Conservation (phyloP, 1,140 invertebrate genomes). For the Calosoma granatense region DNA sequence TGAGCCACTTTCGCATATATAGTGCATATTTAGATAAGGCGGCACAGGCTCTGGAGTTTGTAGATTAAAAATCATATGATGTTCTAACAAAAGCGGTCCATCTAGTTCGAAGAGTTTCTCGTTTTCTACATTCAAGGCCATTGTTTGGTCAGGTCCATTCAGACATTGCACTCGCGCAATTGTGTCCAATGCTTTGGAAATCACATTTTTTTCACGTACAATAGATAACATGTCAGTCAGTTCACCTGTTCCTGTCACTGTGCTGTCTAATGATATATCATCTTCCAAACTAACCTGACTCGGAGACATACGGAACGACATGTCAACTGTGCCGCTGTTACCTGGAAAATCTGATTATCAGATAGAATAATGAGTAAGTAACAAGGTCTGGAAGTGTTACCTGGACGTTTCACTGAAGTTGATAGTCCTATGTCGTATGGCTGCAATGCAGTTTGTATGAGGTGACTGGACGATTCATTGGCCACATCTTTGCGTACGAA, state of each 20-base stretch:
- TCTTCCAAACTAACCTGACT: slow-evolving; percentile 46
- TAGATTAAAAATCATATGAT: slow-evolving; percentile 64
- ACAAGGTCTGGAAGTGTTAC: slow-evolving; percentile 16
- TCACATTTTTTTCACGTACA: slow-evolving; percentile 55
- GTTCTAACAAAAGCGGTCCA: slow-evolving; percentile 57
- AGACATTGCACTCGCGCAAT: slow-evolving; percentile 48
- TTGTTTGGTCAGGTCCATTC: slow-evolving; percentile 25
- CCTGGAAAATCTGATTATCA: slow-evolving; percentile 14
- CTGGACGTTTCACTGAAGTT: slow-evolving; percentile 25
- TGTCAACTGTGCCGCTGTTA: slow-evolving; percentile 18
- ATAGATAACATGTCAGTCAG: slow-evolving; percentile 45
- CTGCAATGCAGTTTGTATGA: slow-evolving; percentile 29
- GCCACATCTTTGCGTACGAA: slow-evolving; percentile 37
- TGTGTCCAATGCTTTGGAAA: slow-evolving; percentile 65
- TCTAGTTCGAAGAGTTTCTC: slow-evolving; percentile 33
- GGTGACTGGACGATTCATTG: slow-evolving; percentile 24
- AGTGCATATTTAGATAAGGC: slow-evolving; percentile 74
- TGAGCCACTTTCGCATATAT: slow-evolving; percentile 86
- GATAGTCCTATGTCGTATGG: slow-evolving; percentile 26
- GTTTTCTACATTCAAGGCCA: slow-evolving; percentile 17
- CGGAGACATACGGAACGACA: slow-evolving; percentile 29
- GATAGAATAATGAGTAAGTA: background rate
- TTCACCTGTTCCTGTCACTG: slow-evolving; percentile 44
- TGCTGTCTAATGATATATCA: slow-evolving; percentile 43
- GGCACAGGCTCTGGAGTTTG: slow-evolving; percentile 73